Evolutionary conservation across 2,113 vertebrate genomes (phyloP), one percentile per base, ranked within the genome.

Genomic region (Epinephelus lanceolatus): DNA sequence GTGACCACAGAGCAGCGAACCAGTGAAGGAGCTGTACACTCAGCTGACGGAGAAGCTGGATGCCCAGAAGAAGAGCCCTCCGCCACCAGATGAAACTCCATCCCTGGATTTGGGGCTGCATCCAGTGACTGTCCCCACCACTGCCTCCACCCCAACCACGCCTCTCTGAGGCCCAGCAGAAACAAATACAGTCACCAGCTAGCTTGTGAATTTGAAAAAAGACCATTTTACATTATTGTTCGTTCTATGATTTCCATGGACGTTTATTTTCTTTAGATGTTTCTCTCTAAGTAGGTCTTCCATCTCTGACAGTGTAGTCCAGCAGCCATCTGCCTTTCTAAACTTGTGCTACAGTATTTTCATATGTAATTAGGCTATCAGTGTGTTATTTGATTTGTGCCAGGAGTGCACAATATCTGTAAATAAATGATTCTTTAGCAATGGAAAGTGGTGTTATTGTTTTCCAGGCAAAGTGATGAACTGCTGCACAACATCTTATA

Each of bases 61-160:
- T 84, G 92, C 96, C 10, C 96, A 96, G 67, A 99, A 98, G 91
- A 95, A 96, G 8, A 98, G 97, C 76, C 98, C 98, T 0, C 94
- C 95, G 0, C 93, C 94, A 5, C 85, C 90, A 1, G 88, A 95
- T 0, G 97, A 99, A 80, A 47, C 96, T 0, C 96, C 97, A 0
- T 84, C 97, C 33, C 90, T 99, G 92, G 98, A 99, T 57, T 91
- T 99, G 82, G 95, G 98, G 3, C 91, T 99, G 23, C 96, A 97
- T 17, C 88, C 95, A 0, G 96, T 97, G 80, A 91, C 97, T 0
- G 94, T 95, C 0, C 95, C 95, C 62, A 85, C 94, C 59, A 88
- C 93, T 0, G 42, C 92, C n/a, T 81, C 94, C 63, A 91, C 94
- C 40, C 90, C 95, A 0, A 92, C 92, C 57, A 91, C 92, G 0